A percentile compares a stretch with the other conserved stretches of the same genome.
Conservation (phyloP, 2,888 invertebrate species). For the Caenorhabditis angaria region DNA sequence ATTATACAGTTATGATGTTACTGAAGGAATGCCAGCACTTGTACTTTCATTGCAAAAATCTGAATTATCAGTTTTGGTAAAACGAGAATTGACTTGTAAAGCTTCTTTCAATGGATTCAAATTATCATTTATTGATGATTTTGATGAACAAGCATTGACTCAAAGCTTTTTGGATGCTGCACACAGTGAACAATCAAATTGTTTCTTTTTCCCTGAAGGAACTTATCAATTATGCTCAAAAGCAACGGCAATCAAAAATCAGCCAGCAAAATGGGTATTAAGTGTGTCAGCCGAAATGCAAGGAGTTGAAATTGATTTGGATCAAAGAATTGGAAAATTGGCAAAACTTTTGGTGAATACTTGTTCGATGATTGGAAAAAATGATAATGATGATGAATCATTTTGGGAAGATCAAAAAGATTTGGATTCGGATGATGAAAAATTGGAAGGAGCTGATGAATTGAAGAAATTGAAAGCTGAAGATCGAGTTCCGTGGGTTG, state of each 20-base stretch:
- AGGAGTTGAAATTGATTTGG: constrained; percentile 76
- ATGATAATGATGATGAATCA: constrained; percentile 46
- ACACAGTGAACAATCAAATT: constrained; percentile 73
- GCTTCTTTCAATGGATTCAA: constrained; percentile 83
- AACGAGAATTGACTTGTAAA: constrained; percentile 82
- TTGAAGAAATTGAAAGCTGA: constrained; percentile 42
- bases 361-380: constrained; percentile 83
- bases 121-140: constrained; percentile 92
- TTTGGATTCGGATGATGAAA: constrained; percentile 43
- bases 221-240: constrained; percentile 93
- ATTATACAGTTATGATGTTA: constrained; percentile 56
- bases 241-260: constrained; percentile 27
- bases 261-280: constrained; percentile 89
- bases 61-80: constrained; percentile 84
- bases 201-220: constrained; percentile 95
- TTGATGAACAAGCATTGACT: constrained; percentile 73
- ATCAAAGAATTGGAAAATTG: constrained; percentile 79
- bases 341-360: constrained; percentile 92
- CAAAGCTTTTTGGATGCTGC: constrained; percentile 49
- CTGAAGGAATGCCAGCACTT: constrained; percentile 78
- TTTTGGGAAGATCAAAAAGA: constrained; percentile 45
- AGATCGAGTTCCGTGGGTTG: constrained; percentile 65
- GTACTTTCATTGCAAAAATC: constrained; percentile 86
- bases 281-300: constrained; percentile 97
- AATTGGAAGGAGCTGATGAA: constrained; percentile 51